Evolutionary conservation across 2,888 invertebrate genomes (phyloP).

Genomic region (Parnassius mnemosyne): DNA sequence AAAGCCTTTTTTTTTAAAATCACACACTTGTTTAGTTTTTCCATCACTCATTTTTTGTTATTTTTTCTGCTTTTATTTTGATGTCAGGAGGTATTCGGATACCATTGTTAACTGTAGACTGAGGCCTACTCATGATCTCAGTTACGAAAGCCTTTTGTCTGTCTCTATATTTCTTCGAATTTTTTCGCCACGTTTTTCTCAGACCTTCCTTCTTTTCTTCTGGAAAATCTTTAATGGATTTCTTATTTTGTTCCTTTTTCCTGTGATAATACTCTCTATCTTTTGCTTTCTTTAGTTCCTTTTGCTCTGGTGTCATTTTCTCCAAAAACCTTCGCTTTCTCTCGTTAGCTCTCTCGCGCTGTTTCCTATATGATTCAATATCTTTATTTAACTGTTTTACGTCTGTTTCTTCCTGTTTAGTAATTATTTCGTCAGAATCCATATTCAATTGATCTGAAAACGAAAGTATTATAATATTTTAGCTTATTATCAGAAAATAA

Average conservation of each 20-base stretch:
- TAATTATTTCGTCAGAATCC: slow-evolving; percentile 1
- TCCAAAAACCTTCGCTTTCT: slow-evolving; percentile 37
- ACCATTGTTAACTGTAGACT: not conserved
- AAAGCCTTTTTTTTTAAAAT: not conserved
- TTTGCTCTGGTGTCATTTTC: slow-evolving; percentile 36
- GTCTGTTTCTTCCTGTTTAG: not conserved
- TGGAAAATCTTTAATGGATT: slow-evolving; percentile 21
- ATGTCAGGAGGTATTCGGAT: not conserved
- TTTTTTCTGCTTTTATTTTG: not conserved
- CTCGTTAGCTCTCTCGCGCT: slow-evolving; percentile 35
- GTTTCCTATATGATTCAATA: slow-evolving; percentile 31
- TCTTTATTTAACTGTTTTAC: not conserved
- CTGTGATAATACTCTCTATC: slow-evolving; percentile 34
- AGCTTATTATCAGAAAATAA: no score
- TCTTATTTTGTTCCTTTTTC: slow-evolving; percentile 26
- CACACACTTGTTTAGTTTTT: no score
- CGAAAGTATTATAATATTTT: not conserved
- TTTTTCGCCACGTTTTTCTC: slow-evolving; percentile 21
- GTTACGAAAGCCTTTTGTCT: not conserved
- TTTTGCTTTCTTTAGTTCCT: slow-evolving; percentile 34
- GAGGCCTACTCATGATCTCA: not conserved
- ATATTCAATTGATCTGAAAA: not conserved
- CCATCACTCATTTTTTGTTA: no score
- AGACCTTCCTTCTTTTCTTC: slow-evolving; percentile 23
- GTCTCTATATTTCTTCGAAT: slow-evolving; percentile 16